Percentiles rank a stretch among this genome's conserved stretches.
These are phyloP conservation scores for Brachionus calyciflorus DNA, from an alignment of 1,140 invertebrate genomes.

Conservation along the genomic window DNA sequence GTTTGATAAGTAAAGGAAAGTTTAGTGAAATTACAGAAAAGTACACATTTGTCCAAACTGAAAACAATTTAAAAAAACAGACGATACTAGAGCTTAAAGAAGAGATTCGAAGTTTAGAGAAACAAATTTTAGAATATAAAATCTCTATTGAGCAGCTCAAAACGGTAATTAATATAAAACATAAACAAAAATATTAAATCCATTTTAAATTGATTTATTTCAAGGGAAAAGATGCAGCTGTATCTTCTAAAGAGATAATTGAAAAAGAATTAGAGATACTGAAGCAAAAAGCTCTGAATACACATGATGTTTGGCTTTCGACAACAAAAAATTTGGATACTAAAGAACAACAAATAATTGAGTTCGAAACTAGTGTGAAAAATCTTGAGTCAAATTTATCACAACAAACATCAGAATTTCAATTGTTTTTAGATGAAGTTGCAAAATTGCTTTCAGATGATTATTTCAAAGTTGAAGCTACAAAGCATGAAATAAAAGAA, in stretches of 20 bases:
- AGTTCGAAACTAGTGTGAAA: constrained; percentile 43
- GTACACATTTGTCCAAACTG: constrained; percentile 53
- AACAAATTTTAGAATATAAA: constrained; percentile 58
- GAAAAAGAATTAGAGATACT: constrained; percentile 54
- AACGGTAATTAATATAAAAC: constrained; percentile 49
- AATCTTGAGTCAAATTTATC: constrained; percentile 48
- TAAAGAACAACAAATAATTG: constrained; percentile 50
- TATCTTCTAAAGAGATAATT: constrained; percentile 51
- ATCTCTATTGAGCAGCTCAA: constrained; percentile 56
- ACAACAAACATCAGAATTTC: constrained; percentile 49
- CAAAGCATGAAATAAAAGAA: constrained; percentile 55
- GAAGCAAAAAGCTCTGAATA: constrained; percentile 54
- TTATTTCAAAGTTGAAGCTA: constrained; percentile 49
- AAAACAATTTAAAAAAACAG: constrained; percentile 58
- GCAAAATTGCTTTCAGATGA: constrained; percentile 52
- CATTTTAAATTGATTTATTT: constrained; percentile 21
- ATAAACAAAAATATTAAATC: constrained; percentile 49
- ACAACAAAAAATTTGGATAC: constrained; percentile 54
- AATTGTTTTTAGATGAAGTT: constrained; percentile 54
- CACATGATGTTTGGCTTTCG: constrained; percentile 54
- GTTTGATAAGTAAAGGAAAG: constrained; percentile 45
- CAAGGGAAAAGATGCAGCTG: constrained; percentile 57
- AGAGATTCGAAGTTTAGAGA: constrained; percentile 53
- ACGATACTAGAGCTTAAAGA: constrained; percentile 56
- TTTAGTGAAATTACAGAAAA: not conserved